These are phyloP conservation scores for Notarius lentiginosus DNA, from an alignment of 2,113 vertebrate species.

Conservation along the genomic window DNA sequence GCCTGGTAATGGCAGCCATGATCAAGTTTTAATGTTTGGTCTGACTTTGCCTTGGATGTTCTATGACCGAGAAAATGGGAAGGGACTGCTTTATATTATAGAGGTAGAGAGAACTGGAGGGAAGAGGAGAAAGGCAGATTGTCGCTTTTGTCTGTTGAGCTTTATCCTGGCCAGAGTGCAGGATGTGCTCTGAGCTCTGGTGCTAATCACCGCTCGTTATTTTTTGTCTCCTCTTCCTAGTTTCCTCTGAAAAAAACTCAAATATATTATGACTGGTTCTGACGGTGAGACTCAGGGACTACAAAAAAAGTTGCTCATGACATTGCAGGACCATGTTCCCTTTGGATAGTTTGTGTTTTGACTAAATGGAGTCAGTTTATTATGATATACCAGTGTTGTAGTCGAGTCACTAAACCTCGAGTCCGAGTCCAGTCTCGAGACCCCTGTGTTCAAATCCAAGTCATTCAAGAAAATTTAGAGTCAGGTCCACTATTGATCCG, in stretches of 20 bases:
- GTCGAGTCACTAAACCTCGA: no score
- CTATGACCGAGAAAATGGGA: conserved; percentile 33
- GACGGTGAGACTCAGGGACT: neutral
- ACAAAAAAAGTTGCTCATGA: neutral
- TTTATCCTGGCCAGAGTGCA: conserved; percentile 53
- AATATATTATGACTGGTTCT: neutral
- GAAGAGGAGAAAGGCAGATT: conserved; percentile 29
- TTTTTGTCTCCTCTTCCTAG: conserved; percentile 14
- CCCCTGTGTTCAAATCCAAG: no score
- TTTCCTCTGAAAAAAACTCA: neutral
- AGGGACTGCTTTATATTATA: conserved; percentile 59
- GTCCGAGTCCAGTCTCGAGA: no score
- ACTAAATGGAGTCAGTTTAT: neutral
- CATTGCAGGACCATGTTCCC: neutral
- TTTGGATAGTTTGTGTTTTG: neutral
- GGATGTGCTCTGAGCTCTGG: conserved; percentile 32
- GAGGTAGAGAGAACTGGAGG: conserved; percentile 34
- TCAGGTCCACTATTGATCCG: no score
- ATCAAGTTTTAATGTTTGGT: conserved; percentile 46
- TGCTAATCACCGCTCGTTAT: neutral
- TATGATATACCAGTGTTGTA: no score
- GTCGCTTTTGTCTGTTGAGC: conserved; percentile 60
- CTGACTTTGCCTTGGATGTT: conserved; percentile 43
- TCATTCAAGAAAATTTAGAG: no score
- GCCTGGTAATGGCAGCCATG: conserved; percentile 36